Conservation (phyloP, 2,113 vertebrate genomes). For the Mormyrus lacerda region DNA sequence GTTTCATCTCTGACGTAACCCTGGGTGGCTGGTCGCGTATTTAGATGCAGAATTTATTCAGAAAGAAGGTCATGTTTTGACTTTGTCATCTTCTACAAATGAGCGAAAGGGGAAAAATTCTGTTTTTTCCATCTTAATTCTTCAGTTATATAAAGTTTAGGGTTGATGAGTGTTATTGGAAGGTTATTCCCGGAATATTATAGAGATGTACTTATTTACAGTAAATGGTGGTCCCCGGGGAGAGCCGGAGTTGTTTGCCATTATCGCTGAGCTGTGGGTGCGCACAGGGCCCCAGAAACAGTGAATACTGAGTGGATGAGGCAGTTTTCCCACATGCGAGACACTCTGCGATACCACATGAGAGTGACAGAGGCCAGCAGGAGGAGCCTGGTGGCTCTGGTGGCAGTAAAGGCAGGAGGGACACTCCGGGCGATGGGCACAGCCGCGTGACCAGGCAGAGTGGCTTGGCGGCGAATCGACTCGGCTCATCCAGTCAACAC, state of each 20-base stretch:
- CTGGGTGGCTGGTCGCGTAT: background rate
- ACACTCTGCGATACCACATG: background rate
- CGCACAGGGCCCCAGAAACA: background rate
- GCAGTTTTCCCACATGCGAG: background rate
- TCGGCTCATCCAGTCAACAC: background rate
- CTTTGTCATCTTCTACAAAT: background rate
- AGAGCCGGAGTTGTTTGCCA: background rate
- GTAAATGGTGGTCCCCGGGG: background rate
- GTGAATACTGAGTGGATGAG: background rate
- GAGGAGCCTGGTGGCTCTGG: background rate
- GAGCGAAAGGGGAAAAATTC: background rate
- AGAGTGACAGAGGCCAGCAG: background rate
- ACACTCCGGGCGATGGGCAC: background rate
- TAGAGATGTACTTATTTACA: background rate
- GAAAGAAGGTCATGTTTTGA: background rate
- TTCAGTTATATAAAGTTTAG: background rate
- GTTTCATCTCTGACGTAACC: background rate
- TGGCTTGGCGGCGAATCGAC: background rate
- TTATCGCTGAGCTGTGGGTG: background rate
- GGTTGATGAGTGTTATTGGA: background rate
- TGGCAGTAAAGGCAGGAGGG: background rate
- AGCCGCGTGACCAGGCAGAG: background rate
- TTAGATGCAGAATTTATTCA: background rate
- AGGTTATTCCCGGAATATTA: background rate
- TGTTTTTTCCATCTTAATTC: background rate